A percentile compares a stretch with the other conserved stretches of the same genome.
Conservation (phyloP, 2,888 invertebrate genomes). For the Coelinius sp. region DNA sequence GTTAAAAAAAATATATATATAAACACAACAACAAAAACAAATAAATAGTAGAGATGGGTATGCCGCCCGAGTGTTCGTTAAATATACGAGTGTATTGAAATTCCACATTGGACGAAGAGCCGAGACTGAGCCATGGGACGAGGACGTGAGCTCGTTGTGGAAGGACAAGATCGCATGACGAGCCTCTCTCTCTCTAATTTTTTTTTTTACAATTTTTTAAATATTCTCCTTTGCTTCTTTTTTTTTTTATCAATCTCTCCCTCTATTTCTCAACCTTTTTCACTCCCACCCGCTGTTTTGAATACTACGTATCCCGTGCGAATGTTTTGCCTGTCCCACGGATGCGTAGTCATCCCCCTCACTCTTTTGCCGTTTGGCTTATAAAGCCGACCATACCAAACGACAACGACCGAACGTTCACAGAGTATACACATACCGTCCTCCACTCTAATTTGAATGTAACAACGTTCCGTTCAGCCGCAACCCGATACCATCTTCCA, state of each 20-base stretch:
- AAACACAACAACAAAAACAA: constrained; percentile 26
- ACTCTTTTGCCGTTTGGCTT: constrained; percentile 42
- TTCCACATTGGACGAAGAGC: constrained; percentile 59
- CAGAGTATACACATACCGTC: constrained; percentile 64
- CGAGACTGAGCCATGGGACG: constrained; percentile 43
- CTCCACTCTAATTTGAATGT: constrained; percentile 71
- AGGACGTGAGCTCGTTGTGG: constrained; percentile 57
- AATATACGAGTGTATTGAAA: constrained; percentile 68
- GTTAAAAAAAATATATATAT: constrained; percentile 1
- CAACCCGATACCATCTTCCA: constrained; percentile 68
- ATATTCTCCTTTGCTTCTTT: neutral
- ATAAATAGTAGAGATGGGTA: constrained; percentile 30
- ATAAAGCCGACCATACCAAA: constrained; percentile 33
- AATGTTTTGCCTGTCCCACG: constrained; percentile 38
- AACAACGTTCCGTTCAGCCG: constrained; percentile 70
- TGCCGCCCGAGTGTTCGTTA: constrained; percentile 60
- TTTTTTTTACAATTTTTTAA: constrained; percentile 11
- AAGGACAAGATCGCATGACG: constrained; percentile 66
- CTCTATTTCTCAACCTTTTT: constrained; percentile 18
- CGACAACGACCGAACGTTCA: constrained; percentile 51
- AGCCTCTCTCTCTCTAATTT: constrained; percentile 36
- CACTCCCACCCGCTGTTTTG: constrained; percentile 66
- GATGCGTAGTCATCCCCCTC: constrained; percentile 33
- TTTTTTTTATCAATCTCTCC: neutral
- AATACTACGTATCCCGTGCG: constrained; percentile 52